Base-by-base conservation (phyloP, 2,797 vertebrate genomes). In the Alauda arvensis region DNA sequence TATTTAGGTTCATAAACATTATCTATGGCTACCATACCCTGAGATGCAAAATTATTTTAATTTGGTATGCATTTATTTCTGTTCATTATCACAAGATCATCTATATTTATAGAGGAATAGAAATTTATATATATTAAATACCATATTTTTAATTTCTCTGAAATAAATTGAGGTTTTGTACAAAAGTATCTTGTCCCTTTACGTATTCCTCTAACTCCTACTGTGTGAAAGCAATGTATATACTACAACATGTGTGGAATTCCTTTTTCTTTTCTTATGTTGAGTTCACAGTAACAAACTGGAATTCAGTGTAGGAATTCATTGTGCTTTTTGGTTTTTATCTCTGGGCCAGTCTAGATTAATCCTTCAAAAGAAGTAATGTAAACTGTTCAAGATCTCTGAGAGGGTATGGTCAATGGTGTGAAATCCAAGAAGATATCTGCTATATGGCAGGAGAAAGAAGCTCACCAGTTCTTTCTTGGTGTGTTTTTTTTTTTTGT, bases 81-180 rank as follows among this genome's bases (percentile, higher is more conserved):
- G 96, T 97, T 97, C 97, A 95, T 96, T 98, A 97, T 98, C 97
- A 98, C 97, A 97, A 98, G 97, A 98, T 97, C 97, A 96, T 99
- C 98, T 99, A 99, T 98, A 99, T 99, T 99, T 99, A 98, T 99
- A 98, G 98, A 98, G 97, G 95, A 97, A 98, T 98, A 97, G 97
- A 97, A 97, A 97, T 98, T 97, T 98, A 98, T 98, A 98, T 98
- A 98, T 97, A 97, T 97, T 97, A 95, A 96, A 96, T 96, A 95
- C 95, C 97, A 95, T 98, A 97, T 97, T 98, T 98, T 98, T 98
- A 98, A 97, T 98, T 98, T 98, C 97, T 95, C 97, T 97, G 97
- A 98, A 99, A 99, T 98, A 98, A 98, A 95, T 97, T 95, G 97
- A 97, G 97, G 95, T 97, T 97, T 97, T 98, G 94, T 98, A 98